These are phyloP conservation scores for Clupea harengus DNA, from an alignment of 2,113 vertebrate genomes.

Conservation along the genomic window DNA sequence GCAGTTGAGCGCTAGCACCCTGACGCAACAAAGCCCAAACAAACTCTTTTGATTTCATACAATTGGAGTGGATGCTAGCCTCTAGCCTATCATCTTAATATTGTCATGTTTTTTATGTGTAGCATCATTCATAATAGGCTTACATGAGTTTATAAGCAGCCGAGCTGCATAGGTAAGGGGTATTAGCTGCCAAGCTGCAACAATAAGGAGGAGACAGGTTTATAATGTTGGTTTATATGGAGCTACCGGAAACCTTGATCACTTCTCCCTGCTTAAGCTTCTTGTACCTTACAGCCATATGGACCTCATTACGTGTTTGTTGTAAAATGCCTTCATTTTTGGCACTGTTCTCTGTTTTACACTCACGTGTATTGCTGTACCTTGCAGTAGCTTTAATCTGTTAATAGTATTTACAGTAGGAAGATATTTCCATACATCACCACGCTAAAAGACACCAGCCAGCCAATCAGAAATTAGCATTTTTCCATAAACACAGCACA, in stretches of 20 bases:
- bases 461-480: not conserved
- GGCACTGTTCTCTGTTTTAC: not conserved
- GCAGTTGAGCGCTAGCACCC: not conserved
- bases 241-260: not conserved
- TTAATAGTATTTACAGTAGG: not conserved
- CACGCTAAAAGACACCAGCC: not conserved
- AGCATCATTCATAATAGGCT: not conserved
- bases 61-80: not conserved
- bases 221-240: not conserved
- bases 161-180: not conserved
- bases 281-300: no score
- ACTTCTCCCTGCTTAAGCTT: not conserved
- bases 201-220: no score
- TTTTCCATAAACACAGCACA: not conserved
- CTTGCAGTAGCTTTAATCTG: not conserved
- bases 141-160: not conserved
- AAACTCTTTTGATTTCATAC: not conserved
- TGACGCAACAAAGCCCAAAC: not conserved
- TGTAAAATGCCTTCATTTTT: not conserved
- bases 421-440: not conserved
- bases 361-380: not conserved
- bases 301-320: not conserved
- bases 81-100: not conserved
- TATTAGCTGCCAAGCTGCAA: not conserved
- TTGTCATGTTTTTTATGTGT: not conserved